A percentile compares a stretch with the other conserved stretches of the same genome.
Evolutionary conservation across 2,113 vertebrate species (phyloP).

Genomic region (Capreolus pygargus): DNA sequence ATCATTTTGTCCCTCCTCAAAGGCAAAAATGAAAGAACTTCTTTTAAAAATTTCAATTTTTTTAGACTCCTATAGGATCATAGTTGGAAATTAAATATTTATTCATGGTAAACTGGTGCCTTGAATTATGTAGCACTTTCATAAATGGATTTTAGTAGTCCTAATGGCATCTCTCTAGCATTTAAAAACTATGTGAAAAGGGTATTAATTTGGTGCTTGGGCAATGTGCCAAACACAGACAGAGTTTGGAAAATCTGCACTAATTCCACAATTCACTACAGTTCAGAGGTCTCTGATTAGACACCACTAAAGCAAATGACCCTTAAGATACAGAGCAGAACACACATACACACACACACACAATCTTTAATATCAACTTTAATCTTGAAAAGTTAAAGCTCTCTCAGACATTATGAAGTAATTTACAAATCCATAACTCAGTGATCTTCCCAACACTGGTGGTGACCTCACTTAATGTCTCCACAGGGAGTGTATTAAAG

Average conservation of each 20-base stretch:
- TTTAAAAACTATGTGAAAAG: background rate
- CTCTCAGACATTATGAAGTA: background rate
- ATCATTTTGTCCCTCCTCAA: background rate
- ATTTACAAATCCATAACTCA: background rate
- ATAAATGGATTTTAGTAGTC: constrained; percentile 4
- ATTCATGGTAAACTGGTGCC: background rate
- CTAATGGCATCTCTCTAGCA: background rate
- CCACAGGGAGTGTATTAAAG: background rate
- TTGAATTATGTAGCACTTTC: constrained; percentile 29
- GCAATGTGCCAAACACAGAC: background rate
- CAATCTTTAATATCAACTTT: background rate
- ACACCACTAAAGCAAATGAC: background rate
- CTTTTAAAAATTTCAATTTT: background rate
- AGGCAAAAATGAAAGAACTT: background rate
- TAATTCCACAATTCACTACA: background rate
- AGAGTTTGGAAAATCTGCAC: background rate
- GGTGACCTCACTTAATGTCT: background rate
- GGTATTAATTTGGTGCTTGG: background rate
- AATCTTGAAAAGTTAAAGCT: background rate
- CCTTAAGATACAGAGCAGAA: background rate
- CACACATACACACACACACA: background rate
- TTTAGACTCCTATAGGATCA: background rate
- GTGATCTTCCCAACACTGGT: background rate
- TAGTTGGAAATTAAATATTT: constrained; percentile 27
- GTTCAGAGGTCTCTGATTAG: background rate